Evolutionary conservation across 2,888 invertebrate genomes (phyloP).

Genomic region (Suillia variegata): DNA sequence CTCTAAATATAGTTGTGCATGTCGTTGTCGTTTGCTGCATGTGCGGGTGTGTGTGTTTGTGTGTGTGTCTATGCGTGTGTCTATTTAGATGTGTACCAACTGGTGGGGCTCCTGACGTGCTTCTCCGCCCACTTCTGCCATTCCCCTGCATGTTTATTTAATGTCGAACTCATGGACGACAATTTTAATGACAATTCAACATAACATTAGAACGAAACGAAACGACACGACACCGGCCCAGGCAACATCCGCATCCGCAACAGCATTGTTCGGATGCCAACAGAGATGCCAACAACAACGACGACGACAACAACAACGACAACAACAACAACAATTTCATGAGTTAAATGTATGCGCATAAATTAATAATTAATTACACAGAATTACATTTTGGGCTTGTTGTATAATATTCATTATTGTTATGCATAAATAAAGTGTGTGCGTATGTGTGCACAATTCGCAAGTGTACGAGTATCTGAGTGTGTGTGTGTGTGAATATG

Average conservation of each 20-base stretch:
- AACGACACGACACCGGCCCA: slow-evolving; percentile 28
- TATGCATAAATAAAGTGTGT: slow-evolving; percentile 55
- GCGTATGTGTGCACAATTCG: slow-evolving; percentile 17
- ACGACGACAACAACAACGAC: slow-evolving; percentile 16
- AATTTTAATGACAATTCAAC: slow-evolving; percentile 53
- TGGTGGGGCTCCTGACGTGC: slow-evolving; percentile 7
- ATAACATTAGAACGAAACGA: slow-evolving; percentile 50
- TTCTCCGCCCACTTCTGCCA: no score
- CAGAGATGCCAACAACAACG: not conserved
- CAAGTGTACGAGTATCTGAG: not conserved
- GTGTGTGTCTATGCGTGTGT: slow-evolving; percentile 10
- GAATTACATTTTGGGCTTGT: slow-evolving; percentile 57
- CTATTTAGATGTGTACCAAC: slow-evolving; percentile 5
- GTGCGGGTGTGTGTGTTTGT: slow-evolving; percentile 6
- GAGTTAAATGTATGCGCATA: slow-evolving; percentile 58
- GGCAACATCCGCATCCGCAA: slow-evolving; percentile 45
- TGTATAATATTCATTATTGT: slow-evolving; percentile 59
- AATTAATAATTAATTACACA: slow-evolving; percentile 59
- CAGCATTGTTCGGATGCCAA: slow-evolving; percentile 49
- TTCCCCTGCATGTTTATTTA: slow-evolving; percentile 50
- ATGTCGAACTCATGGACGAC: slow-evolving; percentile 54
- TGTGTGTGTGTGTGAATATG: slow-evolving; percentile 10
- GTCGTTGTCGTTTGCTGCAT: slow-evolving; percentile 17
- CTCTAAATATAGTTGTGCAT: slow-evolving; percentile 27
- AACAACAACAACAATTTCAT: slow-evolving; percentile 46